A percentile compares a stretch with the other conserved stretches of the same genome.
Conservation (phyloP, 2,113 vertebrate species). For the Lethenteron camtschaticum region DNA sequence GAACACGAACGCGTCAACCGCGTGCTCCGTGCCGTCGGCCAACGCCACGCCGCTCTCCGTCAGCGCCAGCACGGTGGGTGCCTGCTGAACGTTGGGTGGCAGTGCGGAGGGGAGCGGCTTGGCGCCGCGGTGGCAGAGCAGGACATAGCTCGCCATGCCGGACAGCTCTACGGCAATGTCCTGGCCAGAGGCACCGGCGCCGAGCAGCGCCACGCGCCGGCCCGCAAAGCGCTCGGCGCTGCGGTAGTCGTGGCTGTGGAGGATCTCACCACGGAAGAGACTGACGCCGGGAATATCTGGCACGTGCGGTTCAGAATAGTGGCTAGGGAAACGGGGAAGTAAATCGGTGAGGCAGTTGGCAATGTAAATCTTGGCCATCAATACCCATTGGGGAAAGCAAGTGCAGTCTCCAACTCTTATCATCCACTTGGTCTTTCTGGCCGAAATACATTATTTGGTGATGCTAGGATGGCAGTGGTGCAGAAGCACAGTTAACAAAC, state of each 20-base stretch:
- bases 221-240: slow-evolving; percentile 25
- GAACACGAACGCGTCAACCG: slow-evolving; percentile 26
- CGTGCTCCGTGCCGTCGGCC: slow-evolving; percentile 18
- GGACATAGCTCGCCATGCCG: slow-evolving; percentile 21
- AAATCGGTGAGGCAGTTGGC: too few relatives aligned
- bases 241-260: slow-evolving; percentile 37
- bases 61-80: slow-evolving; percentile 15
- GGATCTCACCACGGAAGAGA: slow-evolving; percentile 28
- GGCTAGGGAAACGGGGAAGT: slow-evolving; percentile 16
- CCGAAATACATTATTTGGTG: too few relatives aligned
- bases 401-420: too few relatives aligned
- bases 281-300: slow-evolving; percentile 29
- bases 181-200: slow-evolving; percentile 32
- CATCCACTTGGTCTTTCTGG: too few relatives aligned
- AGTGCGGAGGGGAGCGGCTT: slow-evolving; percentile 15
- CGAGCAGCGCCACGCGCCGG: slow-evolving; percentile 27
- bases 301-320: slow-evolving; percentile 31
- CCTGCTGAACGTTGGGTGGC: slow-evolving; percentile 19
- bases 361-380: too few relatives aligned
- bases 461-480: too few relatives aligned
- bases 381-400: too few relatives aligned
- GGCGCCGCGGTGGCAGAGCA: slow-evolving; percentile 23
- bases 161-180: slow-evolving; percentile 35
- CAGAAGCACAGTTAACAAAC: too few relatives aligned
- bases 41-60: slow-evolving; percentile 17